Percentiles rank a stretch among this genome's conserved stretches.
These are phyloP conservation scores for Gobio gobio DNA, from an alignment of 2,113 vertebrate species.

Conservation along the genomic window DNA sequence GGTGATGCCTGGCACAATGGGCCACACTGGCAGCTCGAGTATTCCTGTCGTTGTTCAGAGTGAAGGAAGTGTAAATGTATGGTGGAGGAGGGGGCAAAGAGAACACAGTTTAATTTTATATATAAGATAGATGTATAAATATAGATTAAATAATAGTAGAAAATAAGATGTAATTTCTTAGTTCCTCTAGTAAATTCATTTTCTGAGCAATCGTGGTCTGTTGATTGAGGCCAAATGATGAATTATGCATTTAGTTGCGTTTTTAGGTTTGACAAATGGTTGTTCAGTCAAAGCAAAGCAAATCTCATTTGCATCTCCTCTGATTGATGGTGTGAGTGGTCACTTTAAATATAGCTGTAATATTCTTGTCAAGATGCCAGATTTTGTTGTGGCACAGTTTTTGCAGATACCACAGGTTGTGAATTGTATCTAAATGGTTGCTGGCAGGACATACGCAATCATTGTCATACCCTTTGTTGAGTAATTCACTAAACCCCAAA, in stretches of 20 bases:
- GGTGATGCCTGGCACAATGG: conserved; percentile 46
- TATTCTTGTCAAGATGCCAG: background rate
- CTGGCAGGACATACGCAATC: background rate
- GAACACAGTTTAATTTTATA: background rate
- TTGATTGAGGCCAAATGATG: background rate
- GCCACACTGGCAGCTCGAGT: conserved; percentile 20
- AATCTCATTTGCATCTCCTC: background rate
- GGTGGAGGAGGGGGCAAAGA: background rate
- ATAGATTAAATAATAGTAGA: background rate
- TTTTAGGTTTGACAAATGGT: background rate
- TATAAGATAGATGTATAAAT: background rate
- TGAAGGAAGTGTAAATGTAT: conserved; percentile 14
- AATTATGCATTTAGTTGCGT: background rate
- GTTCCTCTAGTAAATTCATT: background rate
- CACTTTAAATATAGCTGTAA: background rate
- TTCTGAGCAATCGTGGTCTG: background rate
- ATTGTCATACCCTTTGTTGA: background rate
- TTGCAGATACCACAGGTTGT: background rate
- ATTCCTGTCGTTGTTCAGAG: conserved; percentile 11
- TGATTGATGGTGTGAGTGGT: background rate
- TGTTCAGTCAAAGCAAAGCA: background rate
- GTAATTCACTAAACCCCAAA: background rate
- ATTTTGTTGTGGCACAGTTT: background rate
- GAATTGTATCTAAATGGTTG: background rate
- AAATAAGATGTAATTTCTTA: background rate